Conservation (phyloP, 2,888 invertebrate genomes). For the Mechanitis mazaeus region DNA sequence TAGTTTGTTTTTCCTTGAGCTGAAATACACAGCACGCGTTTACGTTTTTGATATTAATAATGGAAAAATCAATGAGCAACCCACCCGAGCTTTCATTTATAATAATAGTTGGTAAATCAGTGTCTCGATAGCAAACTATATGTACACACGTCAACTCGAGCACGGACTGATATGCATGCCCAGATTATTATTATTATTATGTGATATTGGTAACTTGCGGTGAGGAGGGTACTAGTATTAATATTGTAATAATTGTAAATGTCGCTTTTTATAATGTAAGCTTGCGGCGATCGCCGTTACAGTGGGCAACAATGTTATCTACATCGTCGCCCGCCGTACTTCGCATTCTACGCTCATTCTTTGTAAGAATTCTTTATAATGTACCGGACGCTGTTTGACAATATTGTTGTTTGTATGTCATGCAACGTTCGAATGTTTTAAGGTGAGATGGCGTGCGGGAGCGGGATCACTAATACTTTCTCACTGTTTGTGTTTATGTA, state of each 20-base stretch:
- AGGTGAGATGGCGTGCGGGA: constrained; percentile 27
- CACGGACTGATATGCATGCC: constrained; percentile 57
- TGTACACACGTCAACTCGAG: constrained; percentile 30
- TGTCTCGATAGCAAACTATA: constrained; percentile 35
- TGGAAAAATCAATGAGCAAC: constrained; percentile 14
- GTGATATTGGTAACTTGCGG: constrained; percentile 31
- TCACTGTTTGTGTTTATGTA: constrained; percentile 14
- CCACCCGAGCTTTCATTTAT: constrained; percentile 37
- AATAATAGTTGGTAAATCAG: constrained; percentile 35
- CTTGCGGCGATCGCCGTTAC: constrained; percentile 34
- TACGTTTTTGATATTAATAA: constrained; percentile 3
- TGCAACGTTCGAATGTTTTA: constrained; percentile 33
- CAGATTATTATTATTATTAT: constrained; percentile 44
- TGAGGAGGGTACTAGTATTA: constrained; percentile 33
- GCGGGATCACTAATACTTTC: constrained; percentile 33
- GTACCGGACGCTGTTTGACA: constrained; percentile 45
- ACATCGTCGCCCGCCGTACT: constrained; percentile 22
- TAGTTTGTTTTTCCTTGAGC: constrained; percentile 25
- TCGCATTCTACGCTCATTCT: constrained; percentile 41
- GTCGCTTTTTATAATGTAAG: constrained; percentile 47
- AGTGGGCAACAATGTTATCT: constrained; percentile 21
- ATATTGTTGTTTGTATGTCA: constrained; percentile 21
- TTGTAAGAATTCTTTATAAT: constrained; percentile 41
- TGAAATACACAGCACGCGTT: constrained; percentile 36
- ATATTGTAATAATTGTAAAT: constrained; percentile 36